phyloP scores from a whole-genome alignment of 2,113 vertebrate genomes.

The Peromyscus leucopus region DNA sequence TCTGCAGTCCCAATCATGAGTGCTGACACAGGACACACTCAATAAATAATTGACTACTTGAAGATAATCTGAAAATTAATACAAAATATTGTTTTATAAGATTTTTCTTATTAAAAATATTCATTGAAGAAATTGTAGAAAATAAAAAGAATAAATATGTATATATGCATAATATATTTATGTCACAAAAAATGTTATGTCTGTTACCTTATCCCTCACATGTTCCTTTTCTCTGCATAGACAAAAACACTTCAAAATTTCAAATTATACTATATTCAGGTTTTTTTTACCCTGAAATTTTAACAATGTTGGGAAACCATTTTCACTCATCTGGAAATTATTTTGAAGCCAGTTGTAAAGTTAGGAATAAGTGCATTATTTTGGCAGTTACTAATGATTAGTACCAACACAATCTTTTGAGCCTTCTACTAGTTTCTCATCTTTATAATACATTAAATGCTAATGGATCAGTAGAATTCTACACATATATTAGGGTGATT shows the following conservation, averaged over 20 bases:
- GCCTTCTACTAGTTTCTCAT: not conserved
- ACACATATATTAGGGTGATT: not conserved
- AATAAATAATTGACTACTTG: constrained; percentile 56
- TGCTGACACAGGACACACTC: not conserved
- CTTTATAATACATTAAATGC: not conserved
- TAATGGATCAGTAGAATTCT: not conserved
- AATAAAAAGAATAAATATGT: not conserved
- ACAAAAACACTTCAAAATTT: not conserved
- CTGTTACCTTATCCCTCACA: not conserved
- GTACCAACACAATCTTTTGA: not conserved
- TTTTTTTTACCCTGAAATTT: not conserved
- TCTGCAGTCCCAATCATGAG: not conserved
- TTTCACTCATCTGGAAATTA: not conserved
- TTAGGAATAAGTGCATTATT: not conserved
- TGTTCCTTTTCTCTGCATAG: not conserved
- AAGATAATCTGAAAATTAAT: constrained; percentile 45
- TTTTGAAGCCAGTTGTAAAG: not conserved
- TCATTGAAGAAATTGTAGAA: constrained; percentile 7
- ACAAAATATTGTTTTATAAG: not conserved
- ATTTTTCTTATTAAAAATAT: constrained; percentile 32
- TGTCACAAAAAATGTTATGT: not conserved
- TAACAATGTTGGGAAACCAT: not conserved
- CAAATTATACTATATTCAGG: not conserved
- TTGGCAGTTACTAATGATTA: not conserved
- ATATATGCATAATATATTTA: not conserved